These are phyloP conservation scores for Megalurothrips usitatus DNA, from an alignment of 2,888 invertebrate genomes.

Conservation along the genomic window DNA sequence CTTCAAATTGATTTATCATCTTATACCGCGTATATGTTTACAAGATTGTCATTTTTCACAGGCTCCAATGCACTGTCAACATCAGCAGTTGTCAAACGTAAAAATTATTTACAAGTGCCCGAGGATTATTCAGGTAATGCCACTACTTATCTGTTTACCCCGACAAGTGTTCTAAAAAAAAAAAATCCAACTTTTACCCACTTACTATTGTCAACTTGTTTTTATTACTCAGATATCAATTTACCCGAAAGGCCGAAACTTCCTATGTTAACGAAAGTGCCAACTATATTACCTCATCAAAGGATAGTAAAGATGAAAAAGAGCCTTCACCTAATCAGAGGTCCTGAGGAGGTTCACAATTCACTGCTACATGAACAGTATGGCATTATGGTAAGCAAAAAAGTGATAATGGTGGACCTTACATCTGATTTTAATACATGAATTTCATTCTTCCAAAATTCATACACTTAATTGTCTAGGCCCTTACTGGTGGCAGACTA, in stretches of 20 bases:
- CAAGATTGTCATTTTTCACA: background rate
- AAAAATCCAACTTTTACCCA: background rate
- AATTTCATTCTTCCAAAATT: conserved; percentile 27
- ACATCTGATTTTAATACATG: conserved; percentile 30
- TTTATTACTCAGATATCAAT: conserved; percentile 57
- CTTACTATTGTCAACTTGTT: background rate
- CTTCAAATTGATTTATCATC: background rate
- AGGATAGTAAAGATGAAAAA: conserved; percentile 83
- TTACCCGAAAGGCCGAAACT: conserved; percentile 69
- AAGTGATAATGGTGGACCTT: background rate
- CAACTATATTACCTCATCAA: conserved; percentile 60
- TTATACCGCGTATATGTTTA: background rate
- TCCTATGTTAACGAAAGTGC: conserved; percentile 66
- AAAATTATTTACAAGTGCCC: background rate
- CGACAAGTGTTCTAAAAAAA: too few species aligned
- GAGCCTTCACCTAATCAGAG: conserved; percentile 76
- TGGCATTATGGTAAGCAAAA: conserved; percentile 75
- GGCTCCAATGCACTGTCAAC: background rate
- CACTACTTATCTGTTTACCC: background rate
- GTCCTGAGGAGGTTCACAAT: conserved; percentile 84
- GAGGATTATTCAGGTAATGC: background rate
- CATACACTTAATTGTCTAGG: conserved; percentile 52
- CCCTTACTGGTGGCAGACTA: conserved; percentile 76
- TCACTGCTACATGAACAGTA: conserved; percentile 83
- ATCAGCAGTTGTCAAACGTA: background rate